Percentiles rank a stretch among this genome's conserved stretches.
These are phyloP conservation scores for Mesembrinibis cayennensis DNA, from an alignment of 2,113 vertebrate genomes.

Conservation along the genomic window DNA sequence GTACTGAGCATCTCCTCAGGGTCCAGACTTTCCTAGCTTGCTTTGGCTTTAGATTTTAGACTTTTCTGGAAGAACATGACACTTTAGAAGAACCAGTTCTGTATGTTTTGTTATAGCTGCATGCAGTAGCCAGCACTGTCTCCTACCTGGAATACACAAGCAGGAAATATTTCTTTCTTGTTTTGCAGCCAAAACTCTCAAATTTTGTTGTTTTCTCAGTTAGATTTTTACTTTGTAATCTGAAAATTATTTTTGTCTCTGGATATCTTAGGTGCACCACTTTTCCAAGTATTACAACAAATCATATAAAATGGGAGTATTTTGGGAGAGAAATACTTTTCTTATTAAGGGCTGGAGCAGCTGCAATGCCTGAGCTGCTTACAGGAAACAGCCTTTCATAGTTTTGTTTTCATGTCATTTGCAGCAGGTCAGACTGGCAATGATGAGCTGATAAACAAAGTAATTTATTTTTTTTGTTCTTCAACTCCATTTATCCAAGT, in stretches of 20 bases:
- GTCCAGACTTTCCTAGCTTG: neutral
- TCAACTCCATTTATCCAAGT: neutral
- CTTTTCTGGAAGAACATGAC: neutral
- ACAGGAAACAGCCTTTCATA: neutral
- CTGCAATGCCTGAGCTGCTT: neutral
- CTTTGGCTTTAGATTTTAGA: neutral
- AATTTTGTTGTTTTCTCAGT: neutral
- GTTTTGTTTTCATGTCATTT: neutral
- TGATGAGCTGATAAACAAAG: neutral
- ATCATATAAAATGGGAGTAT: neutral
- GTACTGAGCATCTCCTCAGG: neutral
- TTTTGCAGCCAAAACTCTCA: neutral
- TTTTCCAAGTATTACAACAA: neutral
- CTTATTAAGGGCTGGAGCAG: neutral
- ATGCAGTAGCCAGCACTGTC: neutral
- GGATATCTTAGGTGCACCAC: neutral
- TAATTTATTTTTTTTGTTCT: neutral
- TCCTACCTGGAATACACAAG: neutral
- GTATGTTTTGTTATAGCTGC: neutral
- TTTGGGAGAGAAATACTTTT: neutral
- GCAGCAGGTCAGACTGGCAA: neutral
- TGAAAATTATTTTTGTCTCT: neutral
- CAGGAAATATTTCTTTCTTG: neutral
- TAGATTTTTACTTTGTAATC: neutral
- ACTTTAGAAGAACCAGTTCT: neutral